Base-by-base conservation (phyloP, 2,797 vertebrate genomes). In the Premnoplex brunnescens region DNA sequence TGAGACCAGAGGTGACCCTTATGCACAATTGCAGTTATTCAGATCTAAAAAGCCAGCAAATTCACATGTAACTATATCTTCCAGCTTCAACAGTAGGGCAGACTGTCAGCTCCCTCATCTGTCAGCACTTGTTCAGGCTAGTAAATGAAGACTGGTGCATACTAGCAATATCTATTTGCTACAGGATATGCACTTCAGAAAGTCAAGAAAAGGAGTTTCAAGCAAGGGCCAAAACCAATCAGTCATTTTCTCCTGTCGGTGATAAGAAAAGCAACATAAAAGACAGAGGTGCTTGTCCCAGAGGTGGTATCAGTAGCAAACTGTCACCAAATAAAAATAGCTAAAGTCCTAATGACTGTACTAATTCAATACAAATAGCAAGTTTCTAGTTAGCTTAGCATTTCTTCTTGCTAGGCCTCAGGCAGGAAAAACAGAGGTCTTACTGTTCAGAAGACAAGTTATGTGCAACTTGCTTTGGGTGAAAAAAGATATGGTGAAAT, bases 51-150 rank as follows among this genome's bases (percentile, higher is more conserved):
- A 96, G 85, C 72, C 77, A 86, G 96, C 74, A 95, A 94, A 98
- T 97, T 97, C 97, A 96, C 85, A 67, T 97, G 98, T 98, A 98
- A 98, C 97, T 94, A 88, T 98, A 98, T 97, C 97, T 97, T 95
- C 81, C 32, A 96, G 97, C 97, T 98, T 98, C 97, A 98, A 97
- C 95, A 97, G 97, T 97, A 97, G 96, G 97, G 97, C 98, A 97
- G 98, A 98, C 98, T 98, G 85, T 98, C 98, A 98, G 98, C 97
- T 98, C 97, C 94, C 96, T 95, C 73, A 93, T 99, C 99, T 98
- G 97, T 99, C 99, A 99, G 97, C 99, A 98, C 98, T 98, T 98
- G 98, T 98, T 98, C 98, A 98, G 98, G 97, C 96, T 94, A 93
- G 98, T 98, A 98, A 98, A 97, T 98, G 98, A 98, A 98, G 98